These are phyloP conservation scores for Tyria jacobaeae DNA, from an alignment of 2,888 invertebrate genomes.

Conservation along the genomic window DNA sequence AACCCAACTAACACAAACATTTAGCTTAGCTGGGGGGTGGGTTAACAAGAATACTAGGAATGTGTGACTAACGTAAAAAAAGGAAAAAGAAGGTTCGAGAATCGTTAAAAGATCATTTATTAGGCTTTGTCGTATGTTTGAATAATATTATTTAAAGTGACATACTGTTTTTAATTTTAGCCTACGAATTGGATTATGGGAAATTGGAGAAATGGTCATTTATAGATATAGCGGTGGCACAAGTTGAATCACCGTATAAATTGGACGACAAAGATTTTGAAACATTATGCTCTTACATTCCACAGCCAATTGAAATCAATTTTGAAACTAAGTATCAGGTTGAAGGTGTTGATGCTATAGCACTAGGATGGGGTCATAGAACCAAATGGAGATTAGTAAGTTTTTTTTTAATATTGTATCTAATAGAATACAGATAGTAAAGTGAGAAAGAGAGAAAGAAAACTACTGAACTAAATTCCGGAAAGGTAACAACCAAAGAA, in stretches of 20 bases:
- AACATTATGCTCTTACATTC: slow-evolving; percentile 49
- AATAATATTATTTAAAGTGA: background rate
- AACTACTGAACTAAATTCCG: no score
- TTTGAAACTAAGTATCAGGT: slow-evolving; percentile 47
- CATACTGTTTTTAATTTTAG: slow-evolving; percentile 40
- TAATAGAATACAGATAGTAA: no score
- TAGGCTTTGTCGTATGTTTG: background rate
- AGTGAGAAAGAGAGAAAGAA: no score
- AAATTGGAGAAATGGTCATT: slow-evolving; percentile 57
- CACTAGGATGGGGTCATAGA: slow-evolving; percentile 58
- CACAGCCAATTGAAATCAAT: slow-evolving; percentile 49
- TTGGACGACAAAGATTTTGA: slow-evolving; percentile 29
- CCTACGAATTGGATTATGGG: slow-evolving; percentile 53
- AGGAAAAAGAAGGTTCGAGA: no score
- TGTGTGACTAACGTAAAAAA: no score
- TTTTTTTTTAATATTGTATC: background rate
- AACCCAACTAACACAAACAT: no score
- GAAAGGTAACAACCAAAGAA: no score
- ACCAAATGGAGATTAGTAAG: slow-evolving; percentile 49
- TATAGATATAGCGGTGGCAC: slow-evolving; percentile 61
- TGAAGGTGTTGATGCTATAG: slow-evolving; percentile 43
- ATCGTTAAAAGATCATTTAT: no score
- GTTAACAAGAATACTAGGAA: no score
- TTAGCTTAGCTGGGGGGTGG: no score
- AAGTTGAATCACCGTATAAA: slow-evolving; percentile 57